Conservation (phyloP, 1,140 invertebrate species). For the Lordiphosa mommai region DNA sequence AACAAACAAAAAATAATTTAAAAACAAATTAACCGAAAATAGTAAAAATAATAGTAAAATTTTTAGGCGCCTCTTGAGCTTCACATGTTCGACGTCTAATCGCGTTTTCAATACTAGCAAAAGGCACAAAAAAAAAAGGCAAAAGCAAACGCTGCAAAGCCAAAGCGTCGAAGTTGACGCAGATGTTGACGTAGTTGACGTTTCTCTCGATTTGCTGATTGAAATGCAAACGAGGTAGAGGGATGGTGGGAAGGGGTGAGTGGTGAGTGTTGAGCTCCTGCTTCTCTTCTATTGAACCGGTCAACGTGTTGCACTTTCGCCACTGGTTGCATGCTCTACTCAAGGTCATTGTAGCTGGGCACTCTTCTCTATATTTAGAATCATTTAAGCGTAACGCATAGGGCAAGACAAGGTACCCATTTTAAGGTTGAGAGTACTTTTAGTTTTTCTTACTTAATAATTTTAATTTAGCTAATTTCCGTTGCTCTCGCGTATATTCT, state of each 20-base stretch:
- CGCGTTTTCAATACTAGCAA: conserved; percentile 76
- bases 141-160: conserved; percentile 29
- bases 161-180: conserved; percentile 22
- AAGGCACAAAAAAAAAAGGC: conserved; percentile 30
- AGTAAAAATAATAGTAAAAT: conserved; percentile 35
- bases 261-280: no score
- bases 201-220: conserved; percentile 43
- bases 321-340: conserved; percentile 54
- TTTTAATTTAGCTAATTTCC: no score
- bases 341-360: conserved; percentile 44
- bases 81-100: conserved; percentile 79
- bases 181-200: conserved; percentile 49
- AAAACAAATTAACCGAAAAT: conserved; percentile 29
- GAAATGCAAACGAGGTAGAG: conserved; percentile 12
- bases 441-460: no score
- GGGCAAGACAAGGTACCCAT: conserved; percentile 10
- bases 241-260: neutral
- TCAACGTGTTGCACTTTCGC: conserved; percentile 53
- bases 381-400: conserved; percentile 60
- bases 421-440: no score
- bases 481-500: no score
- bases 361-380: conserved; percentile 60
- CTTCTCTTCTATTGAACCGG: conserved; percentile 1
- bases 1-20: conserved; percentile 19
- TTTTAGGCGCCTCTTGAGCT: conserved; percentile 49